phyloP scores from a whole-genome alignment of 2,113 vertebrate genomes.

The Nesospiza acunhae region DNA sequence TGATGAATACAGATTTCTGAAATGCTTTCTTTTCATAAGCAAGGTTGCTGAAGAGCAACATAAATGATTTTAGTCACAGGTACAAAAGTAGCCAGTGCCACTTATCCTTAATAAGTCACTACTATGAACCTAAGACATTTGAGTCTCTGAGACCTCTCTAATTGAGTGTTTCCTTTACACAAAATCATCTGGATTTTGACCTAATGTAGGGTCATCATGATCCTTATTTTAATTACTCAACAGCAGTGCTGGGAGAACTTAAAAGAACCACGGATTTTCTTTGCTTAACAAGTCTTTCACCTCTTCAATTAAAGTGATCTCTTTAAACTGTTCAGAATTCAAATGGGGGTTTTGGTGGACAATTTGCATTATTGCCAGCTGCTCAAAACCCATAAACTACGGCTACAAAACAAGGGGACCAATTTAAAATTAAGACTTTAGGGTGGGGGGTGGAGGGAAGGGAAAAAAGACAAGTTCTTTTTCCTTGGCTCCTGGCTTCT shows the following conservation, averaged over 20 bases:
- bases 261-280: conserved; percentile 40
- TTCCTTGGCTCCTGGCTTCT: neutral
- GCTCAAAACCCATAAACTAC: conserved; percentile 37
- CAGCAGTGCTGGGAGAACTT: conserved; percentile 2
- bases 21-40: neutral
- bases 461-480: neutral
- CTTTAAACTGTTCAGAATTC: conserved; percentile 46
- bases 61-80: neutral
- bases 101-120: neutral
- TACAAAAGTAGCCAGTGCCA: neutral
- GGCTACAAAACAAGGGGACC: neutral
- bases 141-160: neutral
- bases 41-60: conserved; percentile 1
- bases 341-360: neutral
- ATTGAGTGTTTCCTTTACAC: conserved; percentile 36
- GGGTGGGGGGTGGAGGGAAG: neutral
- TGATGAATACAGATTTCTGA: conserved; percentile 23
- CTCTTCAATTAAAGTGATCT: conserved; percentile 45
- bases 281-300: conserved; percentile 23
- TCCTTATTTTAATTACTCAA: conserved; percentile 43
- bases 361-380: conserved; percentile 57
- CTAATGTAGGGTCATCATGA: conserved; percentile 33
- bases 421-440: conserved; percentile 32
- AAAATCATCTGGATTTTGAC: conserved; percentile 50
- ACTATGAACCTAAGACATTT: neutral